Evolutionary conservation across 2,797 vertebrate species (phyloP).

Genomic region (Neosalanx taihuensis): DNA sequence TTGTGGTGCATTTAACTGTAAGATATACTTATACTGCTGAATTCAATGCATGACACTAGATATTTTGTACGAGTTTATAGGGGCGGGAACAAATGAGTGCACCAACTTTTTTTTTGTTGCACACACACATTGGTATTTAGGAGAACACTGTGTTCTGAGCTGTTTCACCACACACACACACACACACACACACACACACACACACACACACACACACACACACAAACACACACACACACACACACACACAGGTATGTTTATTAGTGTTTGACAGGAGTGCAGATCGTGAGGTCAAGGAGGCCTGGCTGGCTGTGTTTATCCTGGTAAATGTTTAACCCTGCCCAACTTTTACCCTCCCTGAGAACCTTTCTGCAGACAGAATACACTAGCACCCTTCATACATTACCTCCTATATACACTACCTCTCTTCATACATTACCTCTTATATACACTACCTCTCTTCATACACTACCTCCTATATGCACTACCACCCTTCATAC

Average conservation of each 20-base stretch:
- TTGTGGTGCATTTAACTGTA: too few species aligned
- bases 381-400: not conserved
- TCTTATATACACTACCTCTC: not conserved
- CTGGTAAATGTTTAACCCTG: constrained; percentile 68
- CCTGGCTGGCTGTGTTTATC: constrained; percentile 49
- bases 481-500: not conserved
- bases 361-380: constrained; percentile 9
- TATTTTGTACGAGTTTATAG: not conserved
- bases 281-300: constrained; percentile 59
- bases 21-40: too few species aligned
- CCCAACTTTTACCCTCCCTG: constrained; percentile 37
- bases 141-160: not conserved
- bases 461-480: not conserved
- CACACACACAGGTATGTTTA: constrained; percentile 38
- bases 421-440: not conserved
- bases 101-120: not conserved
- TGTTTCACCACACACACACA: not conserved
- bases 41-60: not conserved
- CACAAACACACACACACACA: constrained; percentile 6
- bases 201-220: not conserved
- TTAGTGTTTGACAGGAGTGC: constrained; percentile 31
- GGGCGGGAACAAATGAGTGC: not conserved
- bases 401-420: not conserved
- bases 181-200: too few species aligned
- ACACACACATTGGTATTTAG: constrained; percentile 11